These are phyloP conservation scores for Thereva nobilitata DNA, from an alignment of 2,888 invertebrate genomes.

Conservation along the genomic window DNA sequence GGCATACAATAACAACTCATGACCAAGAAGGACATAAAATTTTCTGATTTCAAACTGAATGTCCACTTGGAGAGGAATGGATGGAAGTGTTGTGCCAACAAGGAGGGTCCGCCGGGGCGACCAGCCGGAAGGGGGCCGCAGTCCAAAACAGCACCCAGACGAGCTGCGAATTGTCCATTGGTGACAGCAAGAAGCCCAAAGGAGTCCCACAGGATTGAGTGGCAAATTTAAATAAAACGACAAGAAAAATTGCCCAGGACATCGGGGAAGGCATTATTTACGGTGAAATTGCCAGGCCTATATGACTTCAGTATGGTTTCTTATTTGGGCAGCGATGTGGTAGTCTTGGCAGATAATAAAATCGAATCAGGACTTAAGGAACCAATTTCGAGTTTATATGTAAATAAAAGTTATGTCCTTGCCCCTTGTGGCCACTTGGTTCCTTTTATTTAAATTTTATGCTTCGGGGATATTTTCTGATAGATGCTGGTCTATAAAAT, in stretches of 20 bases:
- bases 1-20: constrained; percentile 28
- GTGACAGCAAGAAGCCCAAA: background rate
- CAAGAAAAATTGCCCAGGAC: constrained; percentile 19
- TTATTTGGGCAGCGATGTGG: constrained; percentile 1
- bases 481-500: too few relatives aligned
- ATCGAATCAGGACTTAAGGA: constrained; percentile 8
- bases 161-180: constrained; percentile 13
- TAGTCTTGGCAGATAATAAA: constrained; percentile 8
- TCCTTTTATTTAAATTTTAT: too few relatives aligned
- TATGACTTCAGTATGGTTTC: background rate
- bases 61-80: constrained; percentile 32
- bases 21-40: constrained; percentile 38
- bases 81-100: constrained; percentile 19
- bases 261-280: constrained; percentile 27
- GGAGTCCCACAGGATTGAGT: constrained; percentile 5
- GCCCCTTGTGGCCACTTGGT: constrained; percentile 15
- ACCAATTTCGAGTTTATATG: background rate
- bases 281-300: constrained; percentile 7
- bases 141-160: background rate
- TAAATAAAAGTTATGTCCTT: constrained; percentile 28
- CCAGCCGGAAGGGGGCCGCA: constrained; percentile 9
- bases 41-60: constrained; percentile 35
- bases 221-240: constrained; percentile 27
- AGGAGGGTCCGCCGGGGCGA: constrained; percentile 16
- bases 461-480: too few relatives aligned